Base-by-base conservation (phyloP, 2,888 invertebrate genomes). In the Neelides folsomi region DNA sequence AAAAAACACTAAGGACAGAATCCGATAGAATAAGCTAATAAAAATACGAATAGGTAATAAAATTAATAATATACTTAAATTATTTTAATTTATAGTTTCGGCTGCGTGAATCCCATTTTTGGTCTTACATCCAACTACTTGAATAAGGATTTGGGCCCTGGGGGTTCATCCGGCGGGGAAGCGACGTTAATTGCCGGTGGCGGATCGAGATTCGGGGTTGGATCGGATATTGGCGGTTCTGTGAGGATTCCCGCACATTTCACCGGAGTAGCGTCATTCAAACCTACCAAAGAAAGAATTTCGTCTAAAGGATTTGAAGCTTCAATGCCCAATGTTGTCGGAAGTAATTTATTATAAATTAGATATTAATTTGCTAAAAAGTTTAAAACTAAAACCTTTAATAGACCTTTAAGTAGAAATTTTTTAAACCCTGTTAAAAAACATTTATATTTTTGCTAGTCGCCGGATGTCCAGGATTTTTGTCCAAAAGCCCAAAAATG, bases 81-180 rank as follows among this genome's bases (percentile, higher is more conserved):
- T n/a, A n/a, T n/a, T n/a, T n/a, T n/a, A n/a, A n/a, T n/a, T n/a
- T n/a, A n/a, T n/a, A 66, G 66, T 39, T 62, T 63, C 51, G 64
- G 64, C 9, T 68, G 69, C 55, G 65, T 67, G 4, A 72, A 73
- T 56, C 68, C 72, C 0, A 65, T 72, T 18, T 71, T 68, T 57
- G 72, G 72, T 2, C 62, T 64, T 1, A 71, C 75, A 0, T 52
- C 51, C 13, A 72, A 76, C 61, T 74, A 73, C 1, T 65, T 66
- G 47, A 67, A 72, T 57, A n/a, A 52, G 1, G 56, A 59, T 1
- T 63, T 71, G n/a, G 65, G 66, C 2, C 69, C 71, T 3, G 75
- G 75, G 2, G 75, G 75, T 0, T 73, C 73, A 1, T 71, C 71
- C 3, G 73, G 75, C 2, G 75, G 72, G 2, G 71, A 72, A 57